Base-by-base conservation (phyloP, 2,113 vertebrate genomes). In the Panthera uncia region DNA sequence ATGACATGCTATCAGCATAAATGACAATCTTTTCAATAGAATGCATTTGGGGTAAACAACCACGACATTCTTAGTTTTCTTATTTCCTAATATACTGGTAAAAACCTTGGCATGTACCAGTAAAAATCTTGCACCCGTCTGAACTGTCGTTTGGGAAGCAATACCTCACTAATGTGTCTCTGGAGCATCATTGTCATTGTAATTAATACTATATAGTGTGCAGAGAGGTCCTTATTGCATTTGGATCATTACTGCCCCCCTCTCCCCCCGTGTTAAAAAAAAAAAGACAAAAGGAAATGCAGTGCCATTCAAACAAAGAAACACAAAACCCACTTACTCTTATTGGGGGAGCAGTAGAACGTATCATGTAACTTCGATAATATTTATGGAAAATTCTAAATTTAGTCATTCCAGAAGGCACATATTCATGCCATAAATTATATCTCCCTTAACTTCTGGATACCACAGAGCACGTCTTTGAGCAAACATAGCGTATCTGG, bases 331-430 rank as follows among this genome's bases (percentile, higher is more conserved):
- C 33, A 10, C 33, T 9, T 11, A 79, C 29, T 92, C 11, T 93
- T 94, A 57, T 25, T 84, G 71, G 65, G 29, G 48, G 41, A 93
- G 57, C 38, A 66, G 38, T 36, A 63, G 41, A 27, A 87, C 5
- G 13, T 63, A 79, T 71, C 89, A 33, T 2, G 18, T 41, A 93
- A 78, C 21, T 80, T 96, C 10, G 21, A 36, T 83, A 84, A 96
- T 65, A 63, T 48, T n/a, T 50, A 85, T 36, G 48, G 66, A 80
- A 82, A 96, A 93, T 74, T 79, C 33, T 86, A 90, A 96, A 78
- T 66, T 33, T 63, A 84, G 69, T 74, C 52, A 63, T 87, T 91
- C 48, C 80, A 74, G 89, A 88, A 95, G 93, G 78, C 29, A 41
- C 4, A 19, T 57, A 23, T 88, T 86, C 29, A 50, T 55, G 61